phyloP scores from a whole-genome alignment of 2,888 invertebrate genomes.

The Gryllus longicercus region DNA sequence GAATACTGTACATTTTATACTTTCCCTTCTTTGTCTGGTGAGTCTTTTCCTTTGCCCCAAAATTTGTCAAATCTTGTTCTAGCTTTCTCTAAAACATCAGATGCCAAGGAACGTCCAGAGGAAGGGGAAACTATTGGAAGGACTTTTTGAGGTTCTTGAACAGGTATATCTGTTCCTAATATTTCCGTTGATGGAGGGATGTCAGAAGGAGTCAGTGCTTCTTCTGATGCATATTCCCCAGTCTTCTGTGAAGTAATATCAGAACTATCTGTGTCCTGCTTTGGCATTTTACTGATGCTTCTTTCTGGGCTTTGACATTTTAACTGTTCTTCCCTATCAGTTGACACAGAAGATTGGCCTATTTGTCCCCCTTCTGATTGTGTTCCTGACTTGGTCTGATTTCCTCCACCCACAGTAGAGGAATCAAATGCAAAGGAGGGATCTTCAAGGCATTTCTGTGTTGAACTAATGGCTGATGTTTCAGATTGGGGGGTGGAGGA shows the following conservation, averaged over 20 bases:
- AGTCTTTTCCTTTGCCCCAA: conserved; percentile 62
- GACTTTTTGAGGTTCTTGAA: conserved; percentile 34
- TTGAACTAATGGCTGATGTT: conserved; percentile 50
- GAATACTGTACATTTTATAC: conserved; percentile 35
- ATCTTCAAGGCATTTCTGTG: conserved; percentile 55
- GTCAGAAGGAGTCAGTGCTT: not conserved
- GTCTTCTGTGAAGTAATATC: not conserved
- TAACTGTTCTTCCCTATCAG: conserved; percentile 38
- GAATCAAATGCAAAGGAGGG: conserved; percentile 53
- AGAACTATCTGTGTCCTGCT: not conserved
- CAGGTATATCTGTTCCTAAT: conserved; percentile 35
- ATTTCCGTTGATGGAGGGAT: not conserved
- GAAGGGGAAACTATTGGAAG: conserved; percentile 39
- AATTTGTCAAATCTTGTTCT: conserved; percentile 80
- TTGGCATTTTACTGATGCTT: not conserved
- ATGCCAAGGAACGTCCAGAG: conserved; percentile 57
- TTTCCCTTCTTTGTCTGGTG: conserved; percentile 39
- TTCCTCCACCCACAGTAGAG: conserved; percentile 40
- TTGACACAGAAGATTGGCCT: conserved; percentile 42
- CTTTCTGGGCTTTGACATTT: conserved; percentile 4
- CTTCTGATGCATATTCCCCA: not conserved
- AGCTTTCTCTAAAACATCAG: conserved; percentile 75
- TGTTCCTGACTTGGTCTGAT: conserved; percentile 24
- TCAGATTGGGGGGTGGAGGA: conserved; percentile 39
- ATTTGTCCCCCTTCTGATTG: conserved; percentile 38